Evolutionary conservation across 1,140 invertebrate genomes (phyloP).

Genomic region (Heliconius hewitsoni): DNA sequence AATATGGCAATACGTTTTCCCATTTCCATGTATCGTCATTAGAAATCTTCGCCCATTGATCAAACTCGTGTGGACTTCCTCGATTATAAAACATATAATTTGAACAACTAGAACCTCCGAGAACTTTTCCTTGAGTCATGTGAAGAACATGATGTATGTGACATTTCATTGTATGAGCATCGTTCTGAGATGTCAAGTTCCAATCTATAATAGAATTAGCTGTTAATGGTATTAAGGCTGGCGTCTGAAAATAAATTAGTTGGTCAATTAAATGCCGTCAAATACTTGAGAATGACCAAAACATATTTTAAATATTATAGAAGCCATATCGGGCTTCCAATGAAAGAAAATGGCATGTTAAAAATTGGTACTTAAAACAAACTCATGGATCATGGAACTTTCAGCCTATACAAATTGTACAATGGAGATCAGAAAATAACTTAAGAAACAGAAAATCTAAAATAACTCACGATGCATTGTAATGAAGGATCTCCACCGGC

Average conservation of each 20-base stretch:
- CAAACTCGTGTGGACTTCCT: conserved; percentile 27
- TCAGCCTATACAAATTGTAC: too few relatives aligned
- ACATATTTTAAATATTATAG: too few relatives aligned
- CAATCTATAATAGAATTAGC: conserved; percentile 25
- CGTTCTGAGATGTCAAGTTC: conserved; percentile 26
- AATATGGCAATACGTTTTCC: conserved; percentile 22
- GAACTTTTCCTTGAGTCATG: conserved; percentile 25
- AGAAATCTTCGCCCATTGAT: conserved; percentile 27
- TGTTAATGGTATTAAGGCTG: neutral
- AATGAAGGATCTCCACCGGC: conserved; percentile 1
- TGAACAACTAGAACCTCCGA: conserved; percentile 28
- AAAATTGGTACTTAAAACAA: too few relatives aligned
- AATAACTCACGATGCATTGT: neutral
- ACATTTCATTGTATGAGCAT: conserved; percentile 18
- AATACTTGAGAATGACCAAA: too few relatives aligned
- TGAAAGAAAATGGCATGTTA: too few relatives aligned
- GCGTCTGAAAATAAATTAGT: neutral
- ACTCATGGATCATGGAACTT: too few relatives aligned
- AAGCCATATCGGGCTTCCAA: too few relatives aligned
- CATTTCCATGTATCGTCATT: conserved; percentile 34
- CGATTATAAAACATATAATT: conserved; percentile 33
- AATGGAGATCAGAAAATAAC: neutral
- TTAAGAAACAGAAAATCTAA: neutral
- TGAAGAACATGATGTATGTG: neutral
- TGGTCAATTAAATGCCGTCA: too few relatives aligned